Evolutionary conservation across 2,888 invertebrate species (phyloP).

Genomic region (Cataglyphis albicans): DNA sequence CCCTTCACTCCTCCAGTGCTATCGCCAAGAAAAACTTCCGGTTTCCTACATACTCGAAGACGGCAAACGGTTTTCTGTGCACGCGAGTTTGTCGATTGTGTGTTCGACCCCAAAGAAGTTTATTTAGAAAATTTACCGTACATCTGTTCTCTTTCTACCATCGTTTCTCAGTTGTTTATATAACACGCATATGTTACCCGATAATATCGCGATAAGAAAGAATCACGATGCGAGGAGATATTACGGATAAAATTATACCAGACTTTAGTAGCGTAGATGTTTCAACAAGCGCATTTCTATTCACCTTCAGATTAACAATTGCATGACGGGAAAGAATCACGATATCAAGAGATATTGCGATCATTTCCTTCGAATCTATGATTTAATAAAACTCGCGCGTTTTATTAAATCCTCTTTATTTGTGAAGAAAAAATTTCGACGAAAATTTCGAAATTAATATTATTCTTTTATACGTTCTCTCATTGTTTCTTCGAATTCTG

Average conservation of each 20-base stretch:
- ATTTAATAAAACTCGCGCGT: background rate
- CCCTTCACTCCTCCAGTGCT: conserved; percentile 35
- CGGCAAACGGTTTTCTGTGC: conserved; percentile 43
- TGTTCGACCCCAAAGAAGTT: conserved; percentile 57
- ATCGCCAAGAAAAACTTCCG: conserved; percentile 73
- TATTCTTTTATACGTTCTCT: background rate
- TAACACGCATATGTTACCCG: background rate
- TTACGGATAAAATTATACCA: background rate
- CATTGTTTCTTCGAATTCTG: background rate
- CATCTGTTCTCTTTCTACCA: conserved; percentile 34
- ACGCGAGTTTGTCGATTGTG: conserved; percentile 58
- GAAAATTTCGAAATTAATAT: background rate
- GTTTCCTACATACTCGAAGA: conserved; percentile 53
- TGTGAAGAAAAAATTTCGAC: background rate
- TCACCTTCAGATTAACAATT: background rate
- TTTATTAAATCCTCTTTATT: background rate
- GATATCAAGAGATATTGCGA: background rate
- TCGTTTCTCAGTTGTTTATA: conserved; percentile 38
- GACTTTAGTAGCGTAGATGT: background rate
- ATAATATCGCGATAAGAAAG: conserved; percentile 27
- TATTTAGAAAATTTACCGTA: conserved; percentile 55
- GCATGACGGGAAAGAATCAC: too few species aligned
- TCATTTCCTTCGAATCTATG: background rate
- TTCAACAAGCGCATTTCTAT: conserved; percentile 1
- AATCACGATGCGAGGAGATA: conserved; percentile 30